Conservation (phyloP, 2,888 invertebrate species). For the Ethmia dodecea region DNA sequence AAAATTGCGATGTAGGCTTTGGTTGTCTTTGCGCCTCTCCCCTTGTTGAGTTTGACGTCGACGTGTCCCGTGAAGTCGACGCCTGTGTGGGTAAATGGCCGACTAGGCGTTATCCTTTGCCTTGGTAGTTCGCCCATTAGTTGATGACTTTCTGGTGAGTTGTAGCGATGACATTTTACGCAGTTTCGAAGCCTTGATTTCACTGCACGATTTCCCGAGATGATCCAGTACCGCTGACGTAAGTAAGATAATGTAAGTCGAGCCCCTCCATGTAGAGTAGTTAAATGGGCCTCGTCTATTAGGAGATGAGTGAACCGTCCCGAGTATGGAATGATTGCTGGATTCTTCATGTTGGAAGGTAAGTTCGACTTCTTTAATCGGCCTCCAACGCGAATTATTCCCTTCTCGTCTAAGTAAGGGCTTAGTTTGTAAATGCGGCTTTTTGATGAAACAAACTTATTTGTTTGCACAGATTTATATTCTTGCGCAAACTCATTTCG, state of each 20-base stretch:
- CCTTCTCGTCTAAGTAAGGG: not conserved
- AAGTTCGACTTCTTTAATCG: not conserved
- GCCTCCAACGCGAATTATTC: not conserved
- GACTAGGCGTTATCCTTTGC: not conserved
- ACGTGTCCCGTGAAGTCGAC: not conserved
- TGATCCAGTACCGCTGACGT: not conserved
- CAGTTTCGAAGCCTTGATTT: not conserved
- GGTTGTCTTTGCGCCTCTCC: not conserved
- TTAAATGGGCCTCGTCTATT: not conserved
- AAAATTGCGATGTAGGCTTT: conserved; percentile 13
- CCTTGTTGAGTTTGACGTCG: not conserved
- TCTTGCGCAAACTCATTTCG: not conserved
- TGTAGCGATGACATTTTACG: not conserved
- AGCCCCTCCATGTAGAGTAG: not conserved
- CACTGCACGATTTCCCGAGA: not conserved
- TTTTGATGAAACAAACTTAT: not conserved
- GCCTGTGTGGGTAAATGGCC: not conserved
- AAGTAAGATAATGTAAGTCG: not conserved
- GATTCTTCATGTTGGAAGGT: not conserved
- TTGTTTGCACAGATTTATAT: not conserved
- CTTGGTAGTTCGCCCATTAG: not conserved
- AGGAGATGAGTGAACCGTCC: not conserved
- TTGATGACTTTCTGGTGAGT: not conserved
- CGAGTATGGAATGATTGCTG: not conserved
- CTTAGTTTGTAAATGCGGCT: no score